Base-by-base conservation (phyloP, 2,888 invertebrate species). In the Andricus curvator region DNA sequence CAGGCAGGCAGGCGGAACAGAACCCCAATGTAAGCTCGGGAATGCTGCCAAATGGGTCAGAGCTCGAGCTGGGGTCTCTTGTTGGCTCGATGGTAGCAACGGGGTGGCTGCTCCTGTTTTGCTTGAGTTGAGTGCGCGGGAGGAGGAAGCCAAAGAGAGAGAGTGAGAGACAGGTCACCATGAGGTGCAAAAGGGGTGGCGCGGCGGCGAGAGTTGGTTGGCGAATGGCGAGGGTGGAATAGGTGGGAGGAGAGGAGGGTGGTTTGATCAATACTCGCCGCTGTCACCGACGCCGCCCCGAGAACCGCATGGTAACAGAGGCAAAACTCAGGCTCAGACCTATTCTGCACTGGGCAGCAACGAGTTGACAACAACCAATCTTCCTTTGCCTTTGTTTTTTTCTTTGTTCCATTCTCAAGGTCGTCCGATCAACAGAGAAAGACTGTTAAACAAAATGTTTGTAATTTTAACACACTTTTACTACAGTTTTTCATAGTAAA, bases 11-110 rank as follows among this genome's bases (percentile, higher is more conserved):
- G 37, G 8, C 37, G 37, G 37, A 6, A 37, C 37, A 37, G 85
- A 88, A 85, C 85, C 84, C 84, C 84, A 84, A 84, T 84, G 86
- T 86, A 85, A 85, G 85, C 86, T 88, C 88, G 90, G 90, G 90
- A 90, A 88, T 85, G 80, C 70, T 91, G 91, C 91, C 91, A 92
- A 91, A 91, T 91, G 87, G 91, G 91, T 91, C 91, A 91, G 88
- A 90, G 88, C 88, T 88, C 86, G 88, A 86, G 85, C 86, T 81
- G 88, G 85, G 84, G 86, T 20, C 82, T 78, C 74, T 78, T 64
- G 68, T 79, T 68, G 70, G 77, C 74, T 77, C 78, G 76, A 74
- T 56, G 65, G 62, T 67, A 74, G 70, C 82, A 66, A 79, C 82
- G 83, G 79, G 79, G 80, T 77, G 83, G 84, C 62, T 81, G 79